Evolutionary conservation across 2,888 invertebrate genomes (phyloP).

Genomic region (Thymelicus acteon): DNA sequence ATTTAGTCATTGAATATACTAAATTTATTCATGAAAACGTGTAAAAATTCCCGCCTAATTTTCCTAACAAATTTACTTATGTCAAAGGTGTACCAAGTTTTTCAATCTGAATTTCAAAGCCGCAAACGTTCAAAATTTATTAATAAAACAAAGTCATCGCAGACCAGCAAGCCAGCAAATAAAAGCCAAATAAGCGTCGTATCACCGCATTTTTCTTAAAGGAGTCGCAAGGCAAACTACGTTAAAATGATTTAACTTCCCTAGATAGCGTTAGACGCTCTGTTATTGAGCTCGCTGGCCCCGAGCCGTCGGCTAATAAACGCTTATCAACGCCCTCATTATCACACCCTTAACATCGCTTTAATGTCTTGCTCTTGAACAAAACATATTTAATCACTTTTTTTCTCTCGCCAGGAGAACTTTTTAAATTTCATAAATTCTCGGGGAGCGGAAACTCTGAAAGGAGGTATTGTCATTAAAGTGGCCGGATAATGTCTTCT

Average conservation of each 20-base stretch:
- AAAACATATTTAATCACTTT: slow-evolving; percentile 86
- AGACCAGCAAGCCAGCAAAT: slow-evolving; percentile 60
- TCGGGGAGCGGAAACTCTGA: slow-evolving; percentile 40
- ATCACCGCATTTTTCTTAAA: slow-evolving; percentile 72
- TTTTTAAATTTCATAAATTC: slow-evolving; percentile 80
- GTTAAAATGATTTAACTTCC: slow-evolving; percentile 84
- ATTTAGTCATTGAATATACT: no score
- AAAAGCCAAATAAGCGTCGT: slow-evolving; percentile 67
- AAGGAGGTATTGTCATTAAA: slow-evolving; percentile 43
- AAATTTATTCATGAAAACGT: not conserved
- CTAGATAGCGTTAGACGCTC: slow-evolving; percentile 74
- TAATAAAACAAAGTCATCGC: slow-evolving; percentile 46
- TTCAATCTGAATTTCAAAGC: not conserved
- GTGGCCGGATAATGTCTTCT: slow-evolving; percentile 46
- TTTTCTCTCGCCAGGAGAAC: slow-evolving; percentile 70
- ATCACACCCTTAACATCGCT: slow-evolving; percentile 85
- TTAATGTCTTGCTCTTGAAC: slow-evolving; percentile 85
- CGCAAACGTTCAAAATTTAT: slow-evolving; percentile 21
- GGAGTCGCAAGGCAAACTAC: slow-evolving; percentile 72
- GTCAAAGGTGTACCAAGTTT: not conserved
- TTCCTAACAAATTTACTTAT: not conserved
- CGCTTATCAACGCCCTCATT: slow-evolving; percentile 85
- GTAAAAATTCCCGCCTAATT: not conserved
- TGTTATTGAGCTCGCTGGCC: slow-evolving; percentile 72
- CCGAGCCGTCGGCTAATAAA: slow-evolving; percentile 79